Conservation (phyloP, 2,888 invertebrate species). For the Eumacrocentrus americanus region DNA sequence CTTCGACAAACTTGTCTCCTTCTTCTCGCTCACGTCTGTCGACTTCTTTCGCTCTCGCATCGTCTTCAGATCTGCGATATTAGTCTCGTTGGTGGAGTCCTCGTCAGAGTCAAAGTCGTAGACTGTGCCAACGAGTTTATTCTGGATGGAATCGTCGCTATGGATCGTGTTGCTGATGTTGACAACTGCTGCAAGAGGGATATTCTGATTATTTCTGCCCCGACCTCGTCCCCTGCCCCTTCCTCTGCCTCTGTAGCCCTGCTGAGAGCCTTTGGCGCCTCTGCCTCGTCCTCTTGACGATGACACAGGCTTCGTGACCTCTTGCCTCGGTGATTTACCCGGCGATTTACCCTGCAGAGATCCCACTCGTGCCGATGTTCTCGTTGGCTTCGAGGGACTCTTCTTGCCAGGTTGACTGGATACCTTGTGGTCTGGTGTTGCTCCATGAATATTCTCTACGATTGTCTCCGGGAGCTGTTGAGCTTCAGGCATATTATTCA, state of each 20-base stretch:
- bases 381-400: constrained; percentile 67
- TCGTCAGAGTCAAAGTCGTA: constrained; percentile 87
- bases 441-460: constrained; percentile 20
- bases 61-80: constrained; percentile 77
- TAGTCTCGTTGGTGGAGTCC: constrained; percentile 76
- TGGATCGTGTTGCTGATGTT: constrained; percentile 55
- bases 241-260: constrained; percentile 51
- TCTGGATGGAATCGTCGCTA: constrained; percentile 74
- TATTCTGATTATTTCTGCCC: constrained; percentile 51
- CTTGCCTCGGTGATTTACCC: constrained; percentile 65
- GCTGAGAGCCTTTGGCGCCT: constrained; percentile 55
- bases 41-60: constrained; percentile 81
- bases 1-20: constrained; percentile 37
- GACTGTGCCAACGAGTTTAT: constrained; percentile 83
- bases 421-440: constrained; percentile 8
- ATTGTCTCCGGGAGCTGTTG: constrained; percentile 19
- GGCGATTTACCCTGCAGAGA: constrained; percentile 71
- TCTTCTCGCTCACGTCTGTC: constrained; percentile 63
- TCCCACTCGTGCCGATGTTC: constrained; percentile 70
- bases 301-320: constrained; percentile 41
- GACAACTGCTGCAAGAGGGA: constrained; percentile 37
- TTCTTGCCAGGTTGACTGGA: constrained; percentile 62
- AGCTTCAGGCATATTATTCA: constrained; percentile 37
- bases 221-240: constrained; percentile 61
- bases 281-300: constrained; percentile 63